Base-by-base conservation (phyloP, 2,888 invertebrate species). In the Lycaena phlaeas region DNA sequence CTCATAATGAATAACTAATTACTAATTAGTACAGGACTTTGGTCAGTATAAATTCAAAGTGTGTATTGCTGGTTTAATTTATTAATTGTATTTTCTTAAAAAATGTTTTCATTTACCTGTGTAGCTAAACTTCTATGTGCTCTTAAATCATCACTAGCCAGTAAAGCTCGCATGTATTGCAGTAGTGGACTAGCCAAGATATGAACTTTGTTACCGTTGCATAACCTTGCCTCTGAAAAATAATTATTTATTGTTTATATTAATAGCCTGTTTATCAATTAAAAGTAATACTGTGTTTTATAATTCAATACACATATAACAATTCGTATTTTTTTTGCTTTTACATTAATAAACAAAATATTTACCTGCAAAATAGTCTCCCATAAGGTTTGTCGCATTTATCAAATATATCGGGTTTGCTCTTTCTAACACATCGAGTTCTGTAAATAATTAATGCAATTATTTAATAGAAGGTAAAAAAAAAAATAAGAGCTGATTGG, bases 291-390 rank as follows among this genome's bases (percentile, higher is more conserved):
- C n/a, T n/a, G n/a, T n/a, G n/a, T n/a, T n/a, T n/a, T n/a, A n/a
- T n/a, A n/a, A n/a, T n/a, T n/a, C n/a, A n/a, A n/a, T n/a, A n/a
- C n/a, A n/a, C n/a, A n/a, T n/a, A n/a, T n/a, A n/a, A n/a, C n/a
- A n/a, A n/a, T n/a, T n/a, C n/a, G n/a, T n/a, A n/a, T n/a, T n/a
- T n/a, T n/a, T n/a, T n/a, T n/a, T n/a, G n/a, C n/a, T n/a, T n/a
- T n/a, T n/a, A n/a, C n/a, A n/a, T n/a, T n/a, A 34, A 7, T 11
- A 25, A 36, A 36, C 5, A 10, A 28, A 2, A 18, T 10, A 37
- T 18, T 52, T 60, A 81, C 82, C 82, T 49, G 81, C 79, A 51
- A 84, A 84, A 52, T 84, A 84, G 42, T 84, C 84, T 5, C 84
- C 84, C 75, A 84, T 79, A 0, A 84, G 63, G 27, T 82, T 82